Percentiles rank a stretch among this genome's conserved stretches.
phyloP scores from a whole-genome alignment of 2,113 vertebrate species.

The Panthera uncia region DNA sequence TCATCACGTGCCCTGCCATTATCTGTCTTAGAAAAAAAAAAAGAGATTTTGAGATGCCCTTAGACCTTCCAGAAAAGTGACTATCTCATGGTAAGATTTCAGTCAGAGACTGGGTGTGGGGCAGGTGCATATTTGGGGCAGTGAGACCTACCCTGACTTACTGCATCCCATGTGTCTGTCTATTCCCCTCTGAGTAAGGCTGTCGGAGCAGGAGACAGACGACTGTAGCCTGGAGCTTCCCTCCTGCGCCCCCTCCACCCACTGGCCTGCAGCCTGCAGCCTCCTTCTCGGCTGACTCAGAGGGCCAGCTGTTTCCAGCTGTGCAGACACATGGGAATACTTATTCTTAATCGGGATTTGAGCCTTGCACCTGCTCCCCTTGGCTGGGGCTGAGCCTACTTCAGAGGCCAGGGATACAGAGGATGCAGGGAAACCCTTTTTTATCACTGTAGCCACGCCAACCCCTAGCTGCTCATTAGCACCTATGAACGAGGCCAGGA shows the following conservation, averaged over 20 bases:
- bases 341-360: neutral
- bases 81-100: neutral
- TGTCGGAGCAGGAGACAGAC: neutral
- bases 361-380: slow-evolving; percentile 61
- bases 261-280: neutral
- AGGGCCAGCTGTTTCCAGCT: slow-evolving; percentile 47
- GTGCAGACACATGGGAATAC: neutral
- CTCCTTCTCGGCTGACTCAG: neutral
- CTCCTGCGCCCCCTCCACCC: neutral
- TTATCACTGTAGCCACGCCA: neutral
- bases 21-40: neutral
- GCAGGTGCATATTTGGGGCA: neutral
- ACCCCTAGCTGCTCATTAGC: neutral
- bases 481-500: neutral
- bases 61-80: neutral
- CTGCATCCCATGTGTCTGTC: neutral
- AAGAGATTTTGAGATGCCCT: neutral
- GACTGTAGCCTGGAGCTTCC: neutral
- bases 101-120: neutral
- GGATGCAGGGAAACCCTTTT: neutral
- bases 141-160: neutral
- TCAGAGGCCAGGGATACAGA: neutral
- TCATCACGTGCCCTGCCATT: neutral
- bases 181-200: neutral
- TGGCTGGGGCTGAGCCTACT: neutral